These are phyloP conservation scores for Tangara arthus DNA, from an alignment of 2,797 vertebrate genomes.

Conservation along the genomic window DNA sequence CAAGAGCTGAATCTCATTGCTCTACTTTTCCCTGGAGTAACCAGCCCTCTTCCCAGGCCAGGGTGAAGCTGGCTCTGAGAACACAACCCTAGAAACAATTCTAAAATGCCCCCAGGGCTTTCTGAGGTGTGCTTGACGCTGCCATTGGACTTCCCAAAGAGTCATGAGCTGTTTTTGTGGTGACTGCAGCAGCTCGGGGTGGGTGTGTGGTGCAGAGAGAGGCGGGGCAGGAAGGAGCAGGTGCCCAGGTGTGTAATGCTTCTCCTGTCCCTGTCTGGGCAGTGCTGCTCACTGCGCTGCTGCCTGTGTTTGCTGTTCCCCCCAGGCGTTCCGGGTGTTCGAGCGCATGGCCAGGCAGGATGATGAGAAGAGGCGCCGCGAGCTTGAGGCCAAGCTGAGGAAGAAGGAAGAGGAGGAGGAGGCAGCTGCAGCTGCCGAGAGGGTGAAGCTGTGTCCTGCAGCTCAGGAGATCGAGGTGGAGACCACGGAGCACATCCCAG, in stretches of 20 bases:
- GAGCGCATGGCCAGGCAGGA: conserved; percentile 87
- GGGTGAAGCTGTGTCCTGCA: conserved; percentile 72
- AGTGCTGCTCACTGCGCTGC: not conserved
- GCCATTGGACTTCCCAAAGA: fast-evolving
- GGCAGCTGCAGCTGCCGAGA: conserved; percentile 44
- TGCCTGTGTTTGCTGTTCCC: not conserved
- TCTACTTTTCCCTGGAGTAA: not conserved
- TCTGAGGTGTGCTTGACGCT: fast-evolving
- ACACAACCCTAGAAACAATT: not conserved
- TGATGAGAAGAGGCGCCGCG: conserved; percentile 74
- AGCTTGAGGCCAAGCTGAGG: conserved; percentile 75
- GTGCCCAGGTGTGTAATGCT: fast-evolving
- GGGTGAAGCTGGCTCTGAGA: not conserved
- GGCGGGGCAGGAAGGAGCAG: not conserved
- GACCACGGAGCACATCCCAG: conserved; percentile 3
- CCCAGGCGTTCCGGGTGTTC: conserved; percentile 86
- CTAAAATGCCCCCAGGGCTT: not conserved
- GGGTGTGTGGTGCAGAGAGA: fast-evolving
- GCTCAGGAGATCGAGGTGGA: conserved; percentile 71
- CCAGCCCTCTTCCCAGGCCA: not conserved
- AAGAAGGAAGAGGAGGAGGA: conserved; percentile 69
- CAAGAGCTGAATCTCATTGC: not conserved
- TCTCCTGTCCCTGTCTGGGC: not conserved
- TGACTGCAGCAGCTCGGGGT: fast-evolving
- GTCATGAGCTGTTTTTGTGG: not conserved